A percentile compares a stretch with the other conserved stretches of the same genome.
phyloP scores from a whole-genome alignment of 2,113 vertebrate genomes.

The Puffinus mauretanicus region DNA sequence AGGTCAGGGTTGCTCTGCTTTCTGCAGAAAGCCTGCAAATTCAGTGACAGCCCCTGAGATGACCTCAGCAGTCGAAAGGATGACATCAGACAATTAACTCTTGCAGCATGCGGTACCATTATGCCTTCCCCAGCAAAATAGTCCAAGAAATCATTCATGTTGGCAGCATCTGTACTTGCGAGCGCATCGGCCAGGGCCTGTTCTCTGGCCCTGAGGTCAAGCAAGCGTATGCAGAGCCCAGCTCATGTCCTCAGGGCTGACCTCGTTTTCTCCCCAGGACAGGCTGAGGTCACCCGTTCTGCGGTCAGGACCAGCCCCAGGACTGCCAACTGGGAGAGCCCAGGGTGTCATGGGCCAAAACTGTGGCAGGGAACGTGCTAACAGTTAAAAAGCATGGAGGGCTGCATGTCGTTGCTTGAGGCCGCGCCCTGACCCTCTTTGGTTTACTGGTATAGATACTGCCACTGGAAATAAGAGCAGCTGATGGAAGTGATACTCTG shows the following conservation, averaged over 20 bases:
- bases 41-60: background rate
- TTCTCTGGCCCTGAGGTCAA: background rate
- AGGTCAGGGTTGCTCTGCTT: background rate
- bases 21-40: background rate
- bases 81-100: background rate
- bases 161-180: background rate
- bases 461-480: background rate
- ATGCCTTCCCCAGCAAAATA: background rate
- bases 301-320: background rate
- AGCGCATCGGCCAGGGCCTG: background rate
- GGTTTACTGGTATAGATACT: background rate
- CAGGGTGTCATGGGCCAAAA: background rate
- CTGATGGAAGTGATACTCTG: background rate
- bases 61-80: background rate
- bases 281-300: background rate
- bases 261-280: background rate
- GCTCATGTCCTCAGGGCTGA: background rate
- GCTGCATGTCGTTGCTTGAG: background rate
- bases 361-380: background rate
- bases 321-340: background rate
- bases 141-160: background rate
- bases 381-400: background rate
- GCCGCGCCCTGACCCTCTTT: background rate
- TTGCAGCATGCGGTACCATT: rapidly evolving
- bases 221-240: rapidly evolving